These are phyloP conservation scores for Gastracanthus pulcherrimus DNA, from an alignment of 2,888 invertebrate genomes.

Conservation along the genomic window DNA sequence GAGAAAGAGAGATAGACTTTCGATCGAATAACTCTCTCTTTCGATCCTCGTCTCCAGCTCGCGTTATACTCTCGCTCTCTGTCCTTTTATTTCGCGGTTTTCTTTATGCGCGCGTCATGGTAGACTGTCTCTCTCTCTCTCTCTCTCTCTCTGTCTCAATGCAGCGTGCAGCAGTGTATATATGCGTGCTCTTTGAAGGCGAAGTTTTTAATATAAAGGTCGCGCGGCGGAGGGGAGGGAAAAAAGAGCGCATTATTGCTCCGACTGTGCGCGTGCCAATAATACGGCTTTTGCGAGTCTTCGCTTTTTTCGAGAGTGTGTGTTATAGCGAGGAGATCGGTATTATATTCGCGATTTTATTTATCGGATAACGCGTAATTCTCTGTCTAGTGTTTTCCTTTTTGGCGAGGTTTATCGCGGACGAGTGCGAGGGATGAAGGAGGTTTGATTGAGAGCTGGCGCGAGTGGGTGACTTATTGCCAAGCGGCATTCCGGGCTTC, in stretches of 20 bases:
- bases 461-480: slow-evolving; percentile 4
- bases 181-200: neutral
- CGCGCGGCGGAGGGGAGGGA: neutral
- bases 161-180: neutral
- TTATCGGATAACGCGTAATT: neutral
- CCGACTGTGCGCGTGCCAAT: neutral
- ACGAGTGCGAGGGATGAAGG: slow-evolving; percentile 1
- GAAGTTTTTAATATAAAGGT: slow-evolving; percentile 31
- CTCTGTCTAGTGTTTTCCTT: slow-evolving; percentile 12
- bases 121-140: neutral
- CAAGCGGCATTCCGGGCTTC: neutral
- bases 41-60: neutral
- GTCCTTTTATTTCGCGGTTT: neutral
- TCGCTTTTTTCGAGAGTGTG: neutral
- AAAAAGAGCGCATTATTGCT: neutral
- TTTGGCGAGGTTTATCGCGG: slow-evolving; percentile 9
- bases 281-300: neutral
- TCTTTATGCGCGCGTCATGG: neutral
- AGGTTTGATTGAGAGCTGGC: slow-evolving; percentile 4
- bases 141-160: neutral
- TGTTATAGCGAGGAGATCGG: neutral
- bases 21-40: slow-evolving; percentile 46
- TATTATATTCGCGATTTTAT: slow-evolving; percentile 9
- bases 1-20: slow-evolving; percentile 20
- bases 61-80: neutral